These are phyloP conservation scores for Aphelenchoides besseyi DNA, from an alignment of 1,140 invertebrate species.

Conservation along the genomic window DNA sequence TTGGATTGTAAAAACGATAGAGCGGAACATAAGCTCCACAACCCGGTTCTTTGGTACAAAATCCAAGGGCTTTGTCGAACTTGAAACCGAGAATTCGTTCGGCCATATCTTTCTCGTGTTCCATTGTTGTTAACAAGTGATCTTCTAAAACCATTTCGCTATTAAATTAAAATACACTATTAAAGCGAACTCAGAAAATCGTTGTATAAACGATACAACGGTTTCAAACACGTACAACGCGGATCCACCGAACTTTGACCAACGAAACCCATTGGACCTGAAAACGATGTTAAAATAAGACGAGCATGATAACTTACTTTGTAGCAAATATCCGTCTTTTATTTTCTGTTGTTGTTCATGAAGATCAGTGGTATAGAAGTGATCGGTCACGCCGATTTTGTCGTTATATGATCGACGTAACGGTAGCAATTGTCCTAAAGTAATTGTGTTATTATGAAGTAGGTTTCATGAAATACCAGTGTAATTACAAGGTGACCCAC, in stretches of 20 bases:
- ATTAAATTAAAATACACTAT: not conserved
- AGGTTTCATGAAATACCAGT: constrained; percentile 23
- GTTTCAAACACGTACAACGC: constrained; percentile 42
- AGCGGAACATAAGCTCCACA: constrained; percentile 55
- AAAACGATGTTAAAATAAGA: constrained; percentile 19
- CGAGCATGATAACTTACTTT: constrained; percentile 32
- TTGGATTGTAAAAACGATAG: constrained; percentile 53
- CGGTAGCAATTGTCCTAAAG: constrained; percentile 43
- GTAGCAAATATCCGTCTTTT: constrained; percentile 47
- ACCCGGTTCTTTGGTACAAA: constrained; percentile 54
- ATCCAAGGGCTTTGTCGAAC: constrained; percentile 48
- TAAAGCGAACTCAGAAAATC: constrained; percentile 41
- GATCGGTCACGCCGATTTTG: constrained; percentile 43
- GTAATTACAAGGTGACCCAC: constrained; percentile 29
- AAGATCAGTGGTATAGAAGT: constrained; percentile 55
- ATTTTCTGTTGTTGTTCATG: constrained; percentile 45
- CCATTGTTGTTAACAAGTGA: constrained; percentile 47
- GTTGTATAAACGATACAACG: constrained; percentile 50
- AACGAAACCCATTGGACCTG: constrained; percentile 48
- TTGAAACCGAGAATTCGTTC: constrained; percentile 47
- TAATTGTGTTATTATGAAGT: constrained; percentile 5
- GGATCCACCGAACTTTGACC: constrained; percentile 41
- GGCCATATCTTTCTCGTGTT: constrained; percentile 47
- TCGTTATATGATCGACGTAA: constrained; percentile 48
- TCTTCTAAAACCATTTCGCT: constrained; percentile 42